phyloP scores from a whole-genome alignment of 2,113 vertebrate species.

The Scytalopus superciliaris region DNA sequence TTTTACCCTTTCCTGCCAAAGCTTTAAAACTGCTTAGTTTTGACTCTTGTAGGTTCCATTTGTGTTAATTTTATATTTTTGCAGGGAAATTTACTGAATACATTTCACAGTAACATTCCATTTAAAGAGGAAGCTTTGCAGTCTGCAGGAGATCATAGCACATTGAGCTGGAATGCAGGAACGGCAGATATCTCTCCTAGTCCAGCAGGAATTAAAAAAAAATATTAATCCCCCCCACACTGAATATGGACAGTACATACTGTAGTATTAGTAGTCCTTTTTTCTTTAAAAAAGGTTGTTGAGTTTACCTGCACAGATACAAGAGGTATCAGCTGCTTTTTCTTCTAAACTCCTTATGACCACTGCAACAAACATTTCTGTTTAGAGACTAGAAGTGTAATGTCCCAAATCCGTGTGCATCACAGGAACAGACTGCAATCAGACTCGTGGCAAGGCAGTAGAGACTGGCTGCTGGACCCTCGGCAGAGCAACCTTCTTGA shows the following conservation, averaged over 20 bases:
- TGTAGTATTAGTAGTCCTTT: fast-evolving
- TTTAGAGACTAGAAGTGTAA: not conserved
- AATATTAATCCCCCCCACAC: fast-evolving
- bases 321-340: not conserved
- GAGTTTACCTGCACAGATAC: not conserved
- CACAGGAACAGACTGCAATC: not conserved
- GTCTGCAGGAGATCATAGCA: not conserved
- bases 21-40: not conserved
- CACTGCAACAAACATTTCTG: not conserved
- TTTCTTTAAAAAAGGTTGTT: not conserved
- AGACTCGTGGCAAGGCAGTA: too few species aligned
- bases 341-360: not conserved
- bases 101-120: not conserved
- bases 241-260: not conserved
- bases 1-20: not conserved
- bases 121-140: not conserved
- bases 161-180: not conserved
- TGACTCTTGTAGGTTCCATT: not conserved
- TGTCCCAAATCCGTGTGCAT: not conserved
- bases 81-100: not conserved
- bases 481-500: not conserved
- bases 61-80: not conserved
- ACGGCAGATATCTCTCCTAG: not conserved
- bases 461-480: not conserved
- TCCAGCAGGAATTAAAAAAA: not conserved